A percentile compares a stretch with the other conserved stretches of the same genome.
Evolutionary conservation across 2,888 invertebrate genomes (phyloP).

Genomic region (Drosophila imparisetae): DNA sequence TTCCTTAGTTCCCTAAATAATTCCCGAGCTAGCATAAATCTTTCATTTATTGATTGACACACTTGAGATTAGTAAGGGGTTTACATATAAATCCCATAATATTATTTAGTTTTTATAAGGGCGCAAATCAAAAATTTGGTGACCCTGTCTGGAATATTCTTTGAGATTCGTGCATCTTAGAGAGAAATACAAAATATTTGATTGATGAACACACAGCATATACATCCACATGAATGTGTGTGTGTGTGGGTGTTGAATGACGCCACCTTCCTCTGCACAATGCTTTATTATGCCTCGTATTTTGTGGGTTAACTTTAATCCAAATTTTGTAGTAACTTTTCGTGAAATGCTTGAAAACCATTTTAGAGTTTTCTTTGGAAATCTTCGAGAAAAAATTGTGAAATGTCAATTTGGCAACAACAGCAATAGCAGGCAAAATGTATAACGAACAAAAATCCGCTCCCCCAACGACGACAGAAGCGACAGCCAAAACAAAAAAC

Average conservation of each 20-base stretch:
- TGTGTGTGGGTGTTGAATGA: background rate
- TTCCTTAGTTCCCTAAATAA: background rate
- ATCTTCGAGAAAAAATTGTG: constrained; percentile 60
- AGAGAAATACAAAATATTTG: constrained; percentile 3
- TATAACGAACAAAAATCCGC: constrained; percentile 38
- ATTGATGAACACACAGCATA: constrained; percentile 3
- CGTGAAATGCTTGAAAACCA: constrained; percentile 4
- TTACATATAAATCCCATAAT: background rate
- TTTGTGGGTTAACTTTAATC: background rate
- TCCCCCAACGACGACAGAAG: constrained; percentile 35
- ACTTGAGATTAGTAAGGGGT: background rate
- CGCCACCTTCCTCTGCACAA: background rate
- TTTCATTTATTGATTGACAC: background rate
- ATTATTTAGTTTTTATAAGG: background rate
- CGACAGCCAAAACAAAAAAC: constrained; percentile 52
- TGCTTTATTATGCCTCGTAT: background rate
- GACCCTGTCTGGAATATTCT: constrained; percentile 4
- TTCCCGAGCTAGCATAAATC: too few relatives aligned
- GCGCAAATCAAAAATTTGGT: background rate
- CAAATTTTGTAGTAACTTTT: constrained; percentile 10
- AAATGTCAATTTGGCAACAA: constrained; percentile 78
- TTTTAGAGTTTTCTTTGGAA: constrained; percentile 15
- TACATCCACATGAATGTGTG: background rate
- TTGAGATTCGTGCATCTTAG: background rate
- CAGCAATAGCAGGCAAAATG: constrained; percentile 52